Percentiles rank a stretch among this genome's conserved stretches.
These are phyloP conservation scores for Therioaphis trifolii DNA, from an alignment of 2,888 invertebrate genomes.

Conservation along the genomic window DNA sequence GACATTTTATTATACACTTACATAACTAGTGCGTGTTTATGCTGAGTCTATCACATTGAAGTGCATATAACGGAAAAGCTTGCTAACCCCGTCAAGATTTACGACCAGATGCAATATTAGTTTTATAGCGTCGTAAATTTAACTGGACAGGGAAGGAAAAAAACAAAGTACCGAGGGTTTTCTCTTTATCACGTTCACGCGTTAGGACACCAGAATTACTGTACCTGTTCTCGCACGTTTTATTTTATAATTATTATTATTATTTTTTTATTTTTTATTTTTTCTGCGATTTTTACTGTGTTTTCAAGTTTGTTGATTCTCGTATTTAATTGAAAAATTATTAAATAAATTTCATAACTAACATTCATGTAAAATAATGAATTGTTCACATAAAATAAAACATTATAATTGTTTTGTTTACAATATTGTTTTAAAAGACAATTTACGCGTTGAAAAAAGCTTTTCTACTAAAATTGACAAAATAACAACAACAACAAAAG, in stretches of 20 bases:
- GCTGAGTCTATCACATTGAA: slow-evolving; percentile 58
- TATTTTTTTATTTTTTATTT: no score
- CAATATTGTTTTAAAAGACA: not conserved
- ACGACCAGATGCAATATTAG: slow-evolving; percentile 59
- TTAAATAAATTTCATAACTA: slow-evolving; percentile 7
- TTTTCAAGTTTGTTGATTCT: not conserved
- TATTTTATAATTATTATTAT: slow-evolving; percentile 22
- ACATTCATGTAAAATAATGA: no score
- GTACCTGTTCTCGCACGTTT: slow-evolving; percentile 42
- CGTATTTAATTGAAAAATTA: slow-evolving; percentile 33
- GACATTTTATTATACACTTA: slow-evolving; percentile 12
- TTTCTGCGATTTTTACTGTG: not conserved
- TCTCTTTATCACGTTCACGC: slow-evolving; percentile 60
- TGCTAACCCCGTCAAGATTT: slow-evolving; percentile 59
- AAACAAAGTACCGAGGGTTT: slow-evolving; percentile 58
- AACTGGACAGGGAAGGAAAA: slow-evolving; percentile 52
- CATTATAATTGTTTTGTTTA: not conserved
- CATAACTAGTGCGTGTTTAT: slow-evolving; percentile 54
- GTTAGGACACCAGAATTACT: slow-evolving; percentile 52
- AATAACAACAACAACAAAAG: not conserved
- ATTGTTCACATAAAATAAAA: no score
- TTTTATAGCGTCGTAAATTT: slow-evolving; percentile 61
- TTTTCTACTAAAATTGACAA: not conserved
- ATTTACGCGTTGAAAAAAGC: not conserved
- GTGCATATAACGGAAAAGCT: slow-evolving; percentile 53